A percentile compares a stretch with the other conserved stretches of the same genome.
phyloP scores from a whole-genome alignment of 2,888 invertebrate genomes.

The Agonum fuliginosum region DNA sequence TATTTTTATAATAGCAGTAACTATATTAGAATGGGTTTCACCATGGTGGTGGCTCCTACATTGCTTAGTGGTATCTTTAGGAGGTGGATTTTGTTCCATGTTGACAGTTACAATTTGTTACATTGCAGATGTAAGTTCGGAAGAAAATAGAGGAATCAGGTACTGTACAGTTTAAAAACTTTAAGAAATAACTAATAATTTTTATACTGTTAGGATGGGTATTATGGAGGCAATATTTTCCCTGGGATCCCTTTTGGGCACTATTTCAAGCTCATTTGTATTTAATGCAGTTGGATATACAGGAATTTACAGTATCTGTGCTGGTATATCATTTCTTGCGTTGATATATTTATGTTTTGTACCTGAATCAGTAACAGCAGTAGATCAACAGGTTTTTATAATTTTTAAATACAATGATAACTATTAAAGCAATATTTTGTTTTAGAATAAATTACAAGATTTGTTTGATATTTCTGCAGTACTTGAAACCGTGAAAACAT shows the following conservation, averaged over 20 bases:
- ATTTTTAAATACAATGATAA: not conserved
- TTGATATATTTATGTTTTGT: constrained; percentile 40
- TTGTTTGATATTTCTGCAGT: constrained; percentile 40
- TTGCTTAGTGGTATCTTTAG: constrained; percentile 22
- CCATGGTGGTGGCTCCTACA: constrained; percentile 52
- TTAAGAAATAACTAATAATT: too few relatives aligned
- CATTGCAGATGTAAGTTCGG: constrained; percentile 79
- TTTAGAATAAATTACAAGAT: constrained; percentile 42
- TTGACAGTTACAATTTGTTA: constrained; percentile 71
- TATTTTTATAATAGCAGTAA: constrained; percentile 7
- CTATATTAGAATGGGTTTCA: constrained; percentile 31
- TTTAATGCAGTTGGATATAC: constrained; percentile 75
- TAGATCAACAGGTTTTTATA: constrained; percentile 36
- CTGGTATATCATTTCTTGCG: constrained; percentile 27
- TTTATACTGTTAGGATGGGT: constrained; percentile 81
- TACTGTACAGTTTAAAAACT: too few relatives aligned
- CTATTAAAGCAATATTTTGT: constrained; percentile 8
- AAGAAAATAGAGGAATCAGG: constrained; percentile 79
- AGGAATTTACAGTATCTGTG: constrained; percentile 49
- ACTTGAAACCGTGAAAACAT: constrained; percentile 36
- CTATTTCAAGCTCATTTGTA: constrained; percentile 77
- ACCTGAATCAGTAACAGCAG: constrained; percentile 41
- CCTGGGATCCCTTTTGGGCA: constrained; percentile 78
- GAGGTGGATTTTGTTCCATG: constrained; percentile 53
- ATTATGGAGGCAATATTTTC: constrained; percentile 77